Evolutionary conservation across 2,888 invertebrate genomes (phyloP).

Genomic region (Cremastobaeus sp.): DNA sequence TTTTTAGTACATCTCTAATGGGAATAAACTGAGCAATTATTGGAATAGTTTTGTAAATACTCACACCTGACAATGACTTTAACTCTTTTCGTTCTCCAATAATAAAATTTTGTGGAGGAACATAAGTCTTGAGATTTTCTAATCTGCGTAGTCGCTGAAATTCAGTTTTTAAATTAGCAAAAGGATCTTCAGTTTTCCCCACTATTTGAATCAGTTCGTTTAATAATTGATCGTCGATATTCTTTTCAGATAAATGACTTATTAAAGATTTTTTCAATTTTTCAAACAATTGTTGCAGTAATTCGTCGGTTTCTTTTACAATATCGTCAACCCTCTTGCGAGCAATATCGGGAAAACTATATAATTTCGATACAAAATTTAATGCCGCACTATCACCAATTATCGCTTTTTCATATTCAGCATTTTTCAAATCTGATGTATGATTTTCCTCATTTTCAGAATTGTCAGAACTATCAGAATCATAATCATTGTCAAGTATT

Average conservation of each 20-base stretch:
- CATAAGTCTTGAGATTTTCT: background rate
- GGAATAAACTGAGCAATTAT: conserved; percentile 7
- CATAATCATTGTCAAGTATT: background rate
- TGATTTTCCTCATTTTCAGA: background rate
- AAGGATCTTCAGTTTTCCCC: background rate
- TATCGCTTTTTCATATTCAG: background rate
- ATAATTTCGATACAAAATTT: conserved; percentile 24
- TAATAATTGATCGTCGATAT: background rate
- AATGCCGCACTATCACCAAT: background rate
- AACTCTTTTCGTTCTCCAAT: conserved; percentile 10
- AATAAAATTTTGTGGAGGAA: conserved; percentile 7
- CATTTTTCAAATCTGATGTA: background rate
- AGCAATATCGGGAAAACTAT: conserved; percentile 16
- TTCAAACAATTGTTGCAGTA: background rate
- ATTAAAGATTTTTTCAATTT: background rate
- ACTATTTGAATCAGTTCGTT: background rate
- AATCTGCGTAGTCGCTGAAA: conserved; percentile 1
- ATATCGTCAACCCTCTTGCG: conserved; percentile 22
- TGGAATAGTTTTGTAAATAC: conserved; percentile 1
- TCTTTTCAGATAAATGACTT: background rate
- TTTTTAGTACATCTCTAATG: conserved; percentile 10
- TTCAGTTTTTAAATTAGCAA: conserved; percentile 13
- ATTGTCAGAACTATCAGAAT: background rate
- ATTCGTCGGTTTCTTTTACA: conserved; percentile 3
- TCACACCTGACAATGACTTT: background rate